Evolutionary conservation across 2,888 invertebrate species (phyloP).

Genomic region (Ischnus inquisitorius): DNA sequence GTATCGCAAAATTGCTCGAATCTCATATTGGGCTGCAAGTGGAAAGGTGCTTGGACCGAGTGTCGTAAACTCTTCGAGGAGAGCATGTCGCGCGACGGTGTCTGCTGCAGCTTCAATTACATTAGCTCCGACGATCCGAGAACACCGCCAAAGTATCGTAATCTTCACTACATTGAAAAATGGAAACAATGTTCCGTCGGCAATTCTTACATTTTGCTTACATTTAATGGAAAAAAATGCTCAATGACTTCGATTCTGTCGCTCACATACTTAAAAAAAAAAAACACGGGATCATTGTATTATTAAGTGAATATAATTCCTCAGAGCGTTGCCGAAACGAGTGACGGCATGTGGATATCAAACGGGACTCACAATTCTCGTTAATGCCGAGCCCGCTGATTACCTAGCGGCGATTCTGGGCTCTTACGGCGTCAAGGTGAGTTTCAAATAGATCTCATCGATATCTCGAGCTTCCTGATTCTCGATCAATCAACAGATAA

Average conservation of each 20-base stretch:
- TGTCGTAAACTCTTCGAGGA: conserved; percentile 87
- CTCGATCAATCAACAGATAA: conserved; percentile 84
- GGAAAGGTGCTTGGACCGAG: conserved; percentile 87
- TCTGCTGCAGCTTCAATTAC: conserved; percentile 90
- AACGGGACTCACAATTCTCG: conserved; percentile 88
- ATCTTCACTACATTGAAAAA: not conserved
- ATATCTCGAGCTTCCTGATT: not conserved
- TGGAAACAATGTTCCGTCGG: not conserved
- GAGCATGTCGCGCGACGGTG: conserved; percentile 86
- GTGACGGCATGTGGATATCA: conserved; percentile 90
- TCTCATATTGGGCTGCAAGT: conserved; percentile 87
- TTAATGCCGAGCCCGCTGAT: conserved; percentile 87
- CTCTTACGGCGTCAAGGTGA: conserved; percentile 88
- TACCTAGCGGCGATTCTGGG: conserved; percentile 89
- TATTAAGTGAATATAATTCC: not conserved
- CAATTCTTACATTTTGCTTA: not conserved
- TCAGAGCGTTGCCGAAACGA: conserved; percentile 86
- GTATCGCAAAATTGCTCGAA: conserved; percentile 87
- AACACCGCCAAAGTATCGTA: conserved; percentile 70
- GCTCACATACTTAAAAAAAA: too few relatives aligned
- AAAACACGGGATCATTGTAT: not conserved
- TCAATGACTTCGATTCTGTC: too few relatives aligned
- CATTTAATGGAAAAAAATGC: too few relatives aligned
- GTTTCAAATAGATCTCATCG: not conserved
- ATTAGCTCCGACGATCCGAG: conserved; percentile 84